Evolutionary conservation across 2,113 vertebrate species (phyloP), one percentile per base, ranked within the genome.

Genomic region (Ondatra zibethicus): DNA sequence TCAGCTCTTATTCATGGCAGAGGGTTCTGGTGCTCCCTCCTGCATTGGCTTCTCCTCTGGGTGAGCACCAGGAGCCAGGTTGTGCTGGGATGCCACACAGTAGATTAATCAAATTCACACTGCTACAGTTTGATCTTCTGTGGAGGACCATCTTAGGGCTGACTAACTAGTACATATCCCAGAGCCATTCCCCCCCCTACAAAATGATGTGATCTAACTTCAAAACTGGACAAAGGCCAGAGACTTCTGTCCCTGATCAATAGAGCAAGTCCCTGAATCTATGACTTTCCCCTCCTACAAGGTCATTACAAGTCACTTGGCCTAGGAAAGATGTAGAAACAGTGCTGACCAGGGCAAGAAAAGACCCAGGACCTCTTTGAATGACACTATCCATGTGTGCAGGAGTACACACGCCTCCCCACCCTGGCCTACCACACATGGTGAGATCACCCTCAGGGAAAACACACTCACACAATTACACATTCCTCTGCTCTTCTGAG

Each of bases 401-500:
- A 3, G 5, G 1, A 39, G 4, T 36, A 6, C 23, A 4, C 3
- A 1, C 33, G 29, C 29, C 47, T 12, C 58, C 86, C 36, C 86
- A 23, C 4, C 14, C 25, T 9, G 2, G 45, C 39, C 91, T 45
- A 1, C 29, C 4, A 0, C 2, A 29, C 4, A 0, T 0, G 23
- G 42, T 72, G 84, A 92, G 65, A 5, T 55, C 78, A 58, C 55
- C 76, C 81, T n/a, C 29, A 1, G 77, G 36, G 5, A 33, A 31
- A 39, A 84, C n/a, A 72, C 68, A 72, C 33, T 7, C 17, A 82
- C 19, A 55, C 47, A 73, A 13, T 29, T 29, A 52, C 47, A 7
- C 0, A 6, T 29, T 31, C 3, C 84, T 97, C 93, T 16, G 33
- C 61, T 82, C 93, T 97, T 92, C 93, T 73, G 95, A 93, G 89